Base-by-base conservation (phyloP, 2,797 vertebrate genomes). In the Anguilla pacifica region DNA sequence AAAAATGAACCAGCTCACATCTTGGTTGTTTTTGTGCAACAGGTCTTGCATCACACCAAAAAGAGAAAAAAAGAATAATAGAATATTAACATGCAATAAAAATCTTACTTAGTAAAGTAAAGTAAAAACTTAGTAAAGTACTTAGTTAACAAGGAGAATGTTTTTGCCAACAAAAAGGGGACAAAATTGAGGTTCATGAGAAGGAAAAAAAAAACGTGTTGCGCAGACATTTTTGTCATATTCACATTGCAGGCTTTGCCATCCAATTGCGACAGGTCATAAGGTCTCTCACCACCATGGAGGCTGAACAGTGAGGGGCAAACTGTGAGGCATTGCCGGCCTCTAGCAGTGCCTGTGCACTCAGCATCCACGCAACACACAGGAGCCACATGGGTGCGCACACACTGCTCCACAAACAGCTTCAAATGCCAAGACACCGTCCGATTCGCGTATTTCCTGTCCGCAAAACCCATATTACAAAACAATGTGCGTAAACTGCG, bases 21-120 rank as follows among this genome's bases (percentile, higher is more conserved):
- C 53, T 25, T 25, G 51, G 19, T n/a, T 31, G 57, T 53, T 67
- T 10, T 87, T 59, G 25, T 82, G 55, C 43, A 74, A 53, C 43
- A 53, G 43, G 25, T 43, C 39, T 39, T 31, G 11, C 1, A 28
- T 59, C 39, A 86, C 53, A 83, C 74, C 51, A 57, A 82, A 88
- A 4, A n/a, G 49, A n/a, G 49, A 49, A 28, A 86, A 81, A 57
- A 61, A 61, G 25, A 43, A 67, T 70, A 67, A 70, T 43, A 28
- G 28, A 74, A 51, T 79, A 39, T 15, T n/a, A 57, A 9, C 64
- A 86, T 49, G 85, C 85, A 86, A n/a, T 49, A 25, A 86, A 86
- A 35, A 84, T 85, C 31, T 59, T 85, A 85, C 13, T n/a, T 22
- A 81, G 74, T 22, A 84, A 87, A 83, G 51, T 51, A 1, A 35